phyloP scores from a whole-genome alignment of 2,113 vertebrate genomes.

The Poeciliopsis turrubarensis region DNA sequence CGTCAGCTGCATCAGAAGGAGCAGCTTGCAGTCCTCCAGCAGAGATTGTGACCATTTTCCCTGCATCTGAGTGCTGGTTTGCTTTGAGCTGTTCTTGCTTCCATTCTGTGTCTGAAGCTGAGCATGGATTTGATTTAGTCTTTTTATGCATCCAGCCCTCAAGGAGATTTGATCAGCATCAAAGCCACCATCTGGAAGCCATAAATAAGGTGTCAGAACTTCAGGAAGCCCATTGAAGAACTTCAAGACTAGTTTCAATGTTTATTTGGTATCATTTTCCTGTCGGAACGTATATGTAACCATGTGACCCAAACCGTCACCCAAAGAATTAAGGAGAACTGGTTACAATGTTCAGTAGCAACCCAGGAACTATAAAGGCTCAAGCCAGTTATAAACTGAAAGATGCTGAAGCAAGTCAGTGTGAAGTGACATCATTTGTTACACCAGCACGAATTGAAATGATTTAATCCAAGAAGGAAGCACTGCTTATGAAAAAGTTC shows the following conservation, averaged over 20 bases:
- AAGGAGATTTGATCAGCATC: slow-evolving; percentile 41
- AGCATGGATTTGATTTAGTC: slow-evolving; percentile 55
- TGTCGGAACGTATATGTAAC: neutral
- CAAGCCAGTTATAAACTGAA: neutral
- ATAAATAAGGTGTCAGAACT: neutral
- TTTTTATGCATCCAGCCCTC: slow-evolving; percentile 51
- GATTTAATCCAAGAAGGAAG: too few relatives aligned
- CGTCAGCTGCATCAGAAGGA: slow-evolving; percentile 59
- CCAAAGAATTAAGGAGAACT: neutral
- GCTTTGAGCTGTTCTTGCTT: neutral
- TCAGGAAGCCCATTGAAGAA: too few relatives aligned
- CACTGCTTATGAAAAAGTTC: too few relatives aligned
- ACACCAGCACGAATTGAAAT: too few relatives aligned
- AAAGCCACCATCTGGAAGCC: slow-evolving; percentile 6
- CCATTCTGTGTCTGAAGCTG: slow-evolving; percentile 23
- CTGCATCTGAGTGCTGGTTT: neutral
- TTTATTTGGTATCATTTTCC: too few relatives aligned
- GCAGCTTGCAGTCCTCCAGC: slow-evolving; percentile 46
- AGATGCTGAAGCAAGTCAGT: neutral
- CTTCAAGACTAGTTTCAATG: too few relatives aligned
- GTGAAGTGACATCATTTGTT: too few relatives aligned
- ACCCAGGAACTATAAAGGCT: neutral
- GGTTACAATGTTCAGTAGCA: neutral
- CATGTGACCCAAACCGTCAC: neutral
- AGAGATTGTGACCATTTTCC: slow-evolving; percentile 11